Evolutionary conservation across 2,113 vertebrate genomes (phyloP).

Genomic region (Sclerurus mexicanus): DNA sequence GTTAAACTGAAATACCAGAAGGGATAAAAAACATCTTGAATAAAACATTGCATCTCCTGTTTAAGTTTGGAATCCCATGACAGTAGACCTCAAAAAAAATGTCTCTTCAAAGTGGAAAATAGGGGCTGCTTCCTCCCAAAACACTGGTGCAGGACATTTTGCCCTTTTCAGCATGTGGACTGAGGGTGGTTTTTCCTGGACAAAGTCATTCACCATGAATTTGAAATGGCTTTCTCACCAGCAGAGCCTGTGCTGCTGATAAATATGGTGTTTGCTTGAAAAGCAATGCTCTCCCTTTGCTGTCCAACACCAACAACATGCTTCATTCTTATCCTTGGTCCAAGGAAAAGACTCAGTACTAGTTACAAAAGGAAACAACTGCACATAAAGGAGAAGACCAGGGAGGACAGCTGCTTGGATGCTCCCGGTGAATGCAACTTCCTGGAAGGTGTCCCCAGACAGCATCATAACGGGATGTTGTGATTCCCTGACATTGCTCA

Average conservation of each 20-base stretch:
- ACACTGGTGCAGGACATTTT: background rate
- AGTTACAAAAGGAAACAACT: background rate
- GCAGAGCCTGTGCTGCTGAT: background rate
- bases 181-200: background rate
- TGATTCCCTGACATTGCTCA: background rate
- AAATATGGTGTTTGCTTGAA: background rate
- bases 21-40: slow-evolving; percentile 32
- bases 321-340: background rate
- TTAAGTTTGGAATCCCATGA: background rate
- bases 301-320: background rate
- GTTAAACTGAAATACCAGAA: slow-evolving; percentile 37
- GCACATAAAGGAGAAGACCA: background rate
- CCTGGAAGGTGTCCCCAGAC: background rate
- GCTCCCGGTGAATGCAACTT: background rate
- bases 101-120: background rate
- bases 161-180: background rate
- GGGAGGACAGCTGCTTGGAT: background rate
- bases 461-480: background rate
- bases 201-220: background rate
- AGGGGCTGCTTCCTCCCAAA: background rate
- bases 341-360: background rate
- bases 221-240: background rate
- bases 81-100: slow-evolving; percentile 10
- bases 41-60: slow-evolving; percentile 29
- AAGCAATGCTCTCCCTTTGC: background rate